Percentiles rank a stretch among this genome's conserved stretches.
phyloP scores from a whole-genome alignment of 2,888 invertebrate genomes.

The Lymantria dispar region DNA sequence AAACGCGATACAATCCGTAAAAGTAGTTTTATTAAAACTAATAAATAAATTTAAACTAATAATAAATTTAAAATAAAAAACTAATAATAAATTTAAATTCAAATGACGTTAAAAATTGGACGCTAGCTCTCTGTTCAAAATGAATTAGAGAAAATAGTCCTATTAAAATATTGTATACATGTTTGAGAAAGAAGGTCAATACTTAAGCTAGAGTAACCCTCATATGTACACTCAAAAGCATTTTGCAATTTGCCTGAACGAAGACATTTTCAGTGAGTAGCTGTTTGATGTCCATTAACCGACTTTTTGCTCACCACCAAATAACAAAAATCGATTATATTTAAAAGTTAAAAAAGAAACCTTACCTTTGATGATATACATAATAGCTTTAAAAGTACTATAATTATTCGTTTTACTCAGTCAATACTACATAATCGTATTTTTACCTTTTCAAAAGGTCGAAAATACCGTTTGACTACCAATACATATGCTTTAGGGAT shows the following conservation, averaged over 20 bases:
- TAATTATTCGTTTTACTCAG: background rate
- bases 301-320: background rate
- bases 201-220: background rate
- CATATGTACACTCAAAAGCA: background rate
- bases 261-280: background rate
- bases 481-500: conserved; percentile 28
- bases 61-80: no score
- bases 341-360: background rate
- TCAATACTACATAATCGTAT: conserved; percentile 32
- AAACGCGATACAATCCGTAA: no score
- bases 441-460: conserved; percentile 35
- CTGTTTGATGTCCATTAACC: background rate
- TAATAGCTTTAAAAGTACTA: background rate
- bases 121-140: no score
- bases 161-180: no score
- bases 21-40: no score
- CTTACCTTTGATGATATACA: background rate
- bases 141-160: no score
- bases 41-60: no score
- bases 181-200: no score
- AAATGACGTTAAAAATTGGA: no score
- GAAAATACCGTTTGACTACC: conserved; percentile 35
- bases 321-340: no score
- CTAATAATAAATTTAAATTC: no score
- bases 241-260: background rate